Base-by-base conservation (phyloP, 1,140 invertebrate genomes). In the Macrobrachium rosenbergii region DNA sequence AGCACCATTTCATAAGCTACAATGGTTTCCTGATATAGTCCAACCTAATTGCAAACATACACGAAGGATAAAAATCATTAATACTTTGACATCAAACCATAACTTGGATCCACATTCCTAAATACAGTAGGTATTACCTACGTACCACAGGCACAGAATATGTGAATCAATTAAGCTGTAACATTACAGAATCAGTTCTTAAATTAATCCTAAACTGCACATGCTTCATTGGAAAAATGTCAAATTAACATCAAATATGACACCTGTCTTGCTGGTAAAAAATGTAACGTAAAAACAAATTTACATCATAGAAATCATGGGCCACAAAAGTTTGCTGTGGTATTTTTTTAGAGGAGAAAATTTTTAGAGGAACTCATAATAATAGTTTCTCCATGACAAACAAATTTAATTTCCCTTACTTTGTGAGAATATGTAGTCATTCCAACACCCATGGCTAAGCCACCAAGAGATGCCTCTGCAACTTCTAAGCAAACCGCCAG, bases 401-500 rank as follows among this genome's bases (percentile, higher is more conserved):
- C 10, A 63, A 82, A 82, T 3, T 23, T 21, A 19, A 21, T 28
- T n/a, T 21, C 43, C 8, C 64, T 81, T 76, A 91, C 91, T 86
- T 92, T 92, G 64, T 91, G 91, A 12, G 91, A 91, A 86, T 92
- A 91, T n/a, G 91, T 91, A 8, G 92, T 92, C 93, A 94, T 94
- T 45, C 93, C 94, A 82, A 92, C 92, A 45, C 93, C 94, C 90
- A 94, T 91, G 7, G 94, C 93, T 37, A 94, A 89, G n/a, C 94
- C 94, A 8, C 94, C 94, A 14, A 94, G 90, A 5, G 93, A 94
- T 2, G 93, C 92, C 90, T 93, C 93, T 7, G 91, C 92, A 79
- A 94, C 93, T 91, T 94, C 94, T 69, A 94, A 91, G 14, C 93
- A 93, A 16, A 94, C 93, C 43, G 93, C 93, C 58, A 94, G 90